phyloP scores from a whole-genome alignment of 2,113 vertebrate species.

The Xiphias gladius region DNA sequence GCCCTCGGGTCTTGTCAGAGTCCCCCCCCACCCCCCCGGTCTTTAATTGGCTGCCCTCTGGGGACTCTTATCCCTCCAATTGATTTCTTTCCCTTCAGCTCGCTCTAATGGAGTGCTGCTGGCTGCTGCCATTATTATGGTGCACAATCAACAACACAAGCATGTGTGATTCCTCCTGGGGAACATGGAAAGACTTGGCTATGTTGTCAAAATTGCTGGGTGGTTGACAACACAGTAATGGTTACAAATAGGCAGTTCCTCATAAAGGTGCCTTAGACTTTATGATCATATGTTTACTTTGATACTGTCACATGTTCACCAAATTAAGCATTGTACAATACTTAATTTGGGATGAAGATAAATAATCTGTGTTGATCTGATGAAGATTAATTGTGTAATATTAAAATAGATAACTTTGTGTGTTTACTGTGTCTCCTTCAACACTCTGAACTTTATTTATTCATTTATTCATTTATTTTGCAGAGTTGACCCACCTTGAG shows the following conservation, averaged over 20 bases:
- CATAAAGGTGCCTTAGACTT: not conserved
- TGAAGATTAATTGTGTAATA: conserved; percentile 6
- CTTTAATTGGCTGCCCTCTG: conserved; percentile 77
- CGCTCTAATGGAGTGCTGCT: conserved; percentile 55
- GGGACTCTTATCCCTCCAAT: conserved; percentile 73
- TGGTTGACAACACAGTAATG: conserved; percentile 11
- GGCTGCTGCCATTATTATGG: conserved; percentile 52
- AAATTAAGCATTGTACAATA: conserved; percentile 16
- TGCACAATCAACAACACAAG: conserved; percentile 42
- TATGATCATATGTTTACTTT: conserved; percentile 30
- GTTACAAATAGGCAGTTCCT: conserved; percentile 14
- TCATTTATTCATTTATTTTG: too few relatives aligned
- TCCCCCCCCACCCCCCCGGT: conserved; percentile 40
- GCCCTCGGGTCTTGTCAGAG: conserved; percentile 67
- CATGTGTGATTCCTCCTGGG: conserved; percentile 50
- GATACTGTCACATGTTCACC: conserved; percentile 11
- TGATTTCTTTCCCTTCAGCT: conserved; percentile 70
- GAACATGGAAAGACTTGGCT: conserved; percentile 24
- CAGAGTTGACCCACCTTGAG: not conserved
- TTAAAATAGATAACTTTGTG: conserved; percentile 15
- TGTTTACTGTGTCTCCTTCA: not conserved
- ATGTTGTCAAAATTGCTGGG: conserved; percentile 25
- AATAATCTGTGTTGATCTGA: conserved; percentile 25
- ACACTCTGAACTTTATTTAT: not conserved
- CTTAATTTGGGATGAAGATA: conserved; percentile 16